Percentiles rank a stretch among this genome's conserved stretches.
Evolutionary conservation across 2,888 invertebrate genomes (phyloP).

Genomic region (Ophonus ardosiacus): DNA sequence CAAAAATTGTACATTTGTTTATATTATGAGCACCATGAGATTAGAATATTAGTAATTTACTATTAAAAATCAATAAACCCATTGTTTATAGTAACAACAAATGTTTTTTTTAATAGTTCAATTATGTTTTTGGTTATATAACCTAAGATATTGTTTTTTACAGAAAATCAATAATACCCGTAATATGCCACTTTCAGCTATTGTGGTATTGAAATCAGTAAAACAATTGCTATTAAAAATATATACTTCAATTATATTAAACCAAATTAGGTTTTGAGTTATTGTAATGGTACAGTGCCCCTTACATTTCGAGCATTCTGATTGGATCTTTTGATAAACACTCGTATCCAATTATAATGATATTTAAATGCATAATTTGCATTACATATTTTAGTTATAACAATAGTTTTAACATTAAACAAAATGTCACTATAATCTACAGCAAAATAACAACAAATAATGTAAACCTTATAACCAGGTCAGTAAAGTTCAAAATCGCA

Average conservation of each 20-base stretch:
- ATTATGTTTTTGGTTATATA: neutral
- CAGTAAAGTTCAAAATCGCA: neutral
- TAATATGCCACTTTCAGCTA: neutral
- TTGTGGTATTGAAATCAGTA: neutral
- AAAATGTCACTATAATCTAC: constrained; percentile 1
- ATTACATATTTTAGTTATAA: too few species aligned
- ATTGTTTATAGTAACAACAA: neutral
- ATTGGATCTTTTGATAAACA: neutral
- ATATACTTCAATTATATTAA: neutral
- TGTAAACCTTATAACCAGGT: neutral
- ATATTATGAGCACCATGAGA: neutral
- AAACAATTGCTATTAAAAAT: neutral
- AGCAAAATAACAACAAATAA: constrained; percentile 28
- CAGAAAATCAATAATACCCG: constrained; percentile 1
- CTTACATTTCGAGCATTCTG: neutral
- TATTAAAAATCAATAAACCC: neutral
- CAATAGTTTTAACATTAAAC: neutral
- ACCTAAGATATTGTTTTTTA: neutral
- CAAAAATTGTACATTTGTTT: neutral
- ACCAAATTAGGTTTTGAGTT: neutral
- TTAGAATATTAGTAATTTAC: neutral
- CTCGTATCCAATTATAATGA: neutral
- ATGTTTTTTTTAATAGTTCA: neutral
- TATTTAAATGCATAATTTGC: too few species aligned
- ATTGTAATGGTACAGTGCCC: neutral